phyloP scores from a whole-genome alignment of 2,113 vertebrate genomes.

The Oenanthe melanoleuca region DNA sequence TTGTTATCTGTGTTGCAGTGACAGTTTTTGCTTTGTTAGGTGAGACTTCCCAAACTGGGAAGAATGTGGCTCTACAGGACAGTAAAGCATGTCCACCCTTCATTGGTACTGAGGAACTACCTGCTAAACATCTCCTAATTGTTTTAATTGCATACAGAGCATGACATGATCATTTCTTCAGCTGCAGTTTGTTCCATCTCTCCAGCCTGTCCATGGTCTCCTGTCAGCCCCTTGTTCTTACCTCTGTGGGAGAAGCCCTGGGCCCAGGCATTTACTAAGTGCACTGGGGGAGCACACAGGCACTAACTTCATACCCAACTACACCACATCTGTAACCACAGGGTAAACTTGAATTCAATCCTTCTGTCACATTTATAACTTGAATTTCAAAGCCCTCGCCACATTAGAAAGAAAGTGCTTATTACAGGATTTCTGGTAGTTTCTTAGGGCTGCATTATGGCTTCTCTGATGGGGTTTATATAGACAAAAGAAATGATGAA shows the following conservation, averaged over 20 bases:
- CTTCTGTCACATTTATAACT: neutral
- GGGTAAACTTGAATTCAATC: neutral
- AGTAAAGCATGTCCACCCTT: neutral
- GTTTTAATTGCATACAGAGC: neutral
- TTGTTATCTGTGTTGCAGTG: neutral
- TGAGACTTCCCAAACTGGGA: neutral
- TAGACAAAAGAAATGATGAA: conserved; percentile 16
- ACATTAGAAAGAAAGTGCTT: conserved; percentile 4
- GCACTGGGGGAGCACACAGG: neutral
- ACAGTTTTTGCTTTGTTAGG: neutral
- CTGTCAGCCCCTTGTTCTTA: neutral
- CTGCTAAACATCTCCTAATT: neutral
- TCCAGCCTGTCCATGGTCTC: neutral
- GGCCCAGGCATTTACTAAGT: neutral
- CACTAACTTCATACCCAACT: neutral
- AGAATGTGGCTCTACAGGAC: neutral
- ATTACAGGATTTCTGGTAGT: neutral
- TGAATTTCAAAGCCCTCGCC: neutral
- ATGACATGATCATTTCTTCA: neutral
- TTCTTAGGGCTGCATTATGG: neutral
- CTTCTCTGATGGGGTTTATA: neutral
- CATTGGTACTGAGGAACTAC: neutral
- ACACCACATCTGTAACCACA: neutral
- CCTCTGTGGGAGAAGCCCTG: neutral
- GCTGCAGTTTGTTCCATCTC: neutral